phyloP scores from a whole-genome alignment of 2,888 invertebrate genomes.

The Taphrorychus bicolor region DNA sequence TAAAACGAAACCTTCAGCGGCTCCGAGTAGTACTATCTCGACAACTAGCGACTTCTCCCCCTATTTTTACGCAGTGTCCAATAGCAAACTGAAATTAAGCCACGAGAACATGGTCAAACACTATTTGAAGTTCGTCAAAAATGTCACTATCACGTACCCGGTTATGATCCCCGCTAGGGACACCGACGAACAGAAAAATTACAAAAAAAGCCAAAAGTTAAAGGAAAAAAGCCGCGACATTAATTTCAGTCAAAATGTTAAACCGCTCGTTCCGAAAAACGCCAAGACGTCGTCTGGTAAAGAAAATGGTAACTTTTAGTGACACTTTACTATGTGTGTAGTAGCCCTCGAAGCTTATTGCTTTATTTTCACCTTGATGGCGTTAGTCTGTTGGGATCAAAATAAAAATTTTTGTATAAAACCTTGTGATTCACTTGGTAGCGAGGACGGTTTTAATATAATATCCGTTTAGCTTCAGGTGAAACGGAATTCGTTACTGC shows the following conservation, averaged over 20 bases:
- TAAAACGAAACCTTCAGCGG: constrained; percentile 39
- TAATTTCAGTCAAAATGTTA: constrained; percentile 57
- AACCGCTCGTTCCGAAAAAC: constrained; percentile 53
- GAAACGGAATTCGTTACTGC: no score
- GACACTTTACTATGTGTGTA: not conserved
- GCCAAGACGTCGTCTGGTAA: constrained; percentile 46
- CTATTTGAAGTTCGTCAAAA: constrained; percentile 53
- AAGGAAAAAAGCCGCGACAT: constrained; percentile 60
- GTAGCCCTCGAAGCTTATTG: not conserved
- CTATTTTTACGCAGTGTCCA: constrained; percentile 55
- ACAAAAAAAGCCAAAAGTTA: constrained; percentile 57
- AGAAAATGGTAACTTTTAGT: constrained; percentile 42
- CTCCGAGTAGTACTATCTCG: constrained; percentile 8
- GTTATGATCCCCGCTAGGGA: constrained; percentile 65
- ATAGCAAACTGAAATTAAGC: constrained; percentile 51
- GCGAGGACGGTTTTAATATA: no score
- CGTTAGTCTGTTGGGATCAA: no score
- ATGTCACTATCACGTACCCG: constrained; percentile 70
- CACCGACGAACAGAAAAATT: constrained; percentile 52
- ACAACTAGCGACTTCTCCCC: constrained; percentile 52
- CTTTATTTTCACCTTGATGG: constrained; percentile 39
- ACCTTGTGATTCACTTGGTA: no score
- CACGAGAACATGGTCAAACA: constrained; percentile 50
- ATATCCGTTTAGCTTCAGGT: no score
- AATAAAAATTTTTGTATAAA: no score